Conservation (phyloP, 35 echinoderm and acorn worm genomes). For the Hemicentrotus pulcherrimus region DNA sequence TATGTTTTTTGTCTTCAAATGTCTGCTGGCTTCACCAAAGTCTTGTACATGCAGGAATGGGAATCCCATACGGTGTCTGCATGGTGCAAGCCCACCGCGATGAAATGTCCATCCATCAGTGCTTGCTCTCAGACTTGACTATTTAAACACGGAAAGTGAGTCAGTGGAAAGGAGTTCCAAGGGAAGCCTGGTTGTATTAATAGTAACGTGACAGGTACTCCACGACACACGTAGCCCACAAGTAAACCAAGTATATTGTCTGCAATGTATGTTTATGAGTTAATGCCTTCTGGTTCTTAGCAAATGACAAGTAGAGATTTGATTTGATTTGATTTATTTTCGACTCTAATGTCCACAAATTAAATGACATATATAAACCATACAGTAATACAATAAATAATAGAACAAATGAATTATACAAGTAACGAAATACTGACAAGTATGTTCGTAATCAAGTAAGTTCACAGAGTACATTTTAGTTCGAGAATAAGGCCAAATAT, state of each 20-base stretch:
- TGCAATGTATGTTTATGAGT: neutral
- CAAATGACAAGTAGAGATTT: too few relatives aligned
- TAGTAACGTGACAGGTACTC: neutral
- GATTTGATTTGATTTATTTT: too few relatives aligned
- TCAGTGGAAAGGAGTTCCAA: slow-evolving; percentile 16
- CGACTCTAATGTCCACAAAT: too few relatives aligned
- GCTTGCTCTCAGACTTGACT: neutral
- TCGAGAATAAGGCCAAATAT: too few relatives aligned
- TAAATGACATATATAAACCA: too few relatives aligned
- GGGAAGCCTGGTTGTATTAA: neutral
- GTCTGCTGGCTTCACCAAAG: neutral
- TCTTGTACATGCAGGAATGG: neutral
- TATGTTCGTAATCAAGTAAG: too few relatives aligned
- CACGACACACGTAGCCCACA: neutral
- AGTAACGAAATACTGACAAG: too few relatives aligned
- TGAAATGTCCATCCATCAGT: neutral
- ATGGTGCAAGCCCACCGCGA: neutral
- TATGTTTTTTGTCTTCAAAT: neutral
- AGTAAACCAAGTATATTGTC: neutral
- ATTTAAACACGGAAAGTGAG: slow-evolving; percentile 12
- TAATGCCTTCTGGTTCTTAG: too few relatives aligned
- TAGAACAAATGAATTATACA: too few relatives aligned
- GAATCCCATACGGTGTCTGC: neutral
- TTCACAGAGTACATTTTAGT: too few relatives aligned
- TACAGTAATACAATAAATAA: too few relatives aligned